Conservation (phyloP, 2,113 vertebrate species). For the Melanerpes aurifrons region DNA sequence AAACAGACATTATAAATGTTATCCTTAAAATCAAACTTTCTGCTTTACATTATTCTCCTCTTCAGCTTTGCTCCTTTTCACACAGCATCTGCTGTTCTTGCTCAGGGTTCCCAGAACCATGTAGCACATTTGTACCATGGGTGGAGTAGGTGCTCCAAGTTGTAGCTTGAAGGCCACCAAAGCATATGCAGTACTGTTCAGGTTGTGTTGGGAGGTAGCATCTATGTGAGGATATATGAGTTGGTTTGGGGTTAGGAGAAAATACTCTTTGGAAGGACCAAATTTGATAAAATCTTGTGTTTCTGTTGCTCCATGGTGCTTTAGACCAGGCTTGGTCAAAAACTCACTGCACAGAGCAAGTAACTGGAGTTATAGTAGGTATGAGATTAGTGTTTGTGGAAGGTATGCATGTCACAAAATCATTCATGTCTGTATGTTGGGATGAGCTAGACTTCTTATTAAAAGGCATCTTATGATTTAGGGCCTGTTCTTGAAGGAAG, state of each 20-base stretch:
- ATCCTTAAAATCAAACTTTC: neutral
- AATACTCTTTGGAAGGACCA: neutral
- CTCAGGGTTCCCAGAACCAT: neutral
- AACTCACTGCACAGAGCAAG: rapidly evolving
- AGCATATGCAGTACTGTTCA: neutral
- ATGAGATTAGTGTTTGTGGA: neutral
- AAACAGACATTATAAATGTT: neutral
- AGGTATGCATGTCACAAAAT: neutral
- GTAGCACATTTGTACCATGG: rapidly evolving
- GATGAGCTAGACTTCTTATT: neutral
- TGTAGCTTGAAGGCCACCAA: neutral
- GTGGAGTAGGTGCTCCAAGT: neutral
- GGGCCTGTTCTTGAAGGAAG: neutral
- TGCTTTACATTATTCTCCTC: neutral
- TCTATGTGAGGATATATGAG: neutral
- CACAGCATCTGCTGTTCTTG: neutral
- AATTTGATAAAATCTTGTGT: neutral
- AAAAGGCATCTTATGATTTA: neutral
- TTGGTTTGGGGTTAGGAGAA: neutral
- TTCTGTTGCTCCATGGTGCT: rapidly evolving
- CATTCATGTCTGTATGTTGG: neutral
- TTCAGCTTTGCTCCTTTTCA: neutral
- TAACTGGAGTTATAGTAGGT: neutral
- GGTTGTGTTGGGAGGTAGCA: neutral
- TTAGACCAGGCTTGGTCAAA: neutral